A percentile compares a stretch with the other conserved stretches of the same genome.
Evolutionary conservation across 2,113 vertebrate genomes (phyloP).

Genomic region (Girardinichthys multiradiatus): DNA sequence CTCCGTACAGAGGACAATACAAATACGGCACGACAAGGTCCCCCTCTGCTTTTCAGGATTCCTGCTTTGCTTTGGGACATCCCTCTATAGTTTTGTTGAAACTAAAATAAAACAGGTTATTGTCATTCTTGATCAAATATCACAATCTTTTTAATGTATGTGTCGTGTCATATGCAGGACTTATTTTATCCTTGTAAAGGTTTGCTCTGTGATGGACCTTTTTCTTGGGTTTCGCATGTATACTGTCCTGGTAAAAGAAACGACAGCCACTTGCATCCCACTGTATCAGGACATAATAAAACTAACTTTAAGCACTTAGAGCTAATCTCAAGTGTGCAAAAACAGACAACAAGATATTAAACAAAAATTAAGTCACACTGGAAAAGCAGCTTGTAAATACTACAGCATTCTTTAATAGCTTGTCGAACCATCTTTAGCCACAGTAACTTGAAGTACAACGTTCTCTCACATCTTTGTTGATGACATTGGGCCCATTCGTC

Average conservation of each 20-base stretch:
- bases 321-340: no score
- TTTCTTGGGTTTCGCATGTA: no score
- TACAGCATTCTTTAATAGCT: not conserved
- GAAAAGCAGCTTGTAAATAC: no score
- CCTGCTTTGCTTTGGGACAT: not conserved
- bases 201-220: no score
- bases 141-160: not conserved
- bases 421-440: not conserved
- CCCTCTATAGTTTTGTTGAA: not conserved
- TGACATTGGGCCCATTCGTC: no score
- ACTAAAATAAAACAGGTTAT: not conserved
- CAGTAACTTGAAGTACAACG: not conserved
- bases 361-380: no score
- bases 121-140: not conserved
- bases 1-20: conserved; percentile 9
- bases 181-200: not conserved
- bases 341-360: no score
- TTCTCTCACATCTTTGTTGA: not conserved
- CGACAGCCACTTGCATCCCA: no score
- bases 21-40: conserved; percentile 20
- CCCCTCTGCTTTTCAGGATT: not conserved
- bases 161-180: not conserved
- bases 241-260: no score
- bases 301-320: no score
- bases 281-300: no score